Conservation (phyloP, 2,797 vertebrate genomes). For the Paedocypris micromegethes region DNA sequence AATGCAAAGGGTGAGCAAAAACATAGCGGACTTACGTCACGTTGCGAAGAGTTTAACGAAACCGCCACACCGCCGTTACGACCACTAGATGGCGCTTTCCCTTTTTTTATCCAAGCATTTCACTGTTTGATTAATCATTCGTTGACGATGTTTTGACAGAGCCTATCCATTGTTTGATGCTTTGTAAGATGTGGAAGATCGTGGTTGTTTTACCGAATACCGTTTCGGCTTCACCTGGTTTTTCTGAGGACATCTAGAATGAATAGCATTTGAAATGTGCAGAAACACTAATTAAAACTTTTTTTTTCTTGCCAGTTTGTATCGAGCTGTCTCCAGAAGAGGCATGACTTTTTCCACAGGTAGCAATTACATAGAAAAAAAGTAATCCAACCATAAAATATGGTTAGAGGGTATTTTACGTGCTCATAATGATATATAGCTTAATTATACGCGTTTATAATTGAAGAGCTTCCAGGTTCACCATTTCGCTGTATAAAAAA, state of each 20-base stretch:
- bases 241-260: slow-evolving; percentile 1
- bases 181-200: slow-evolving; percentile 12
- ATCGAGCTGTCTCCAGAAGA: background rate
- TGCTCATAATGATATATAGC: too few species aligned
- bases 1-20: slow-evolving; percentile 30
- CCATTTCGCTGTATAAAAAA: too few species aligned
- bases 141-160: slow-evolving; percentile 21
- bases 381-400: too few species aligned
- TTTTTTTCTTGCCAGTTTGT: background rate
- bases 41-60: slow-evolving; percentile 34
- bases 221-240: slow-evolving; percentile 1
- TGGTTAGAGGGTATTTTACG: too few species aligned
- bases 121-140: slow-evolving; percentile 13
- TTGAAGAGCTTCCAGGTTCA: too few species aligned
- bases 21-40: slow-evolving; percentile 39
- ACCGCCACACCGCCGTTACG: slow-evolving; percentile 8
- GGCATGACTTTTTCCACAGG: too few species aligned
- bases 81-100: slow-evolving; percentile 42
- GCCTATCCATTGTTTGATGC: slow-evolving; percentile 10
- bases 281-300: slow-evolving; percentile 8
- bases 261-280: background rate
- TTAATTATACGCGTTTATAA: too few species aligned
- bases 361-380: too few species aligned
- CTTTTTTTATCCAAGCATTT: background rate
- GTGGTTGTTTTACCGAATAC: slow-evolving; percentile 5